These are phyloP conservation scores for Tyrannus savana DNA, from an alignment of 2,113 vertebrate species.

Conservation along the genomic window DNA sequence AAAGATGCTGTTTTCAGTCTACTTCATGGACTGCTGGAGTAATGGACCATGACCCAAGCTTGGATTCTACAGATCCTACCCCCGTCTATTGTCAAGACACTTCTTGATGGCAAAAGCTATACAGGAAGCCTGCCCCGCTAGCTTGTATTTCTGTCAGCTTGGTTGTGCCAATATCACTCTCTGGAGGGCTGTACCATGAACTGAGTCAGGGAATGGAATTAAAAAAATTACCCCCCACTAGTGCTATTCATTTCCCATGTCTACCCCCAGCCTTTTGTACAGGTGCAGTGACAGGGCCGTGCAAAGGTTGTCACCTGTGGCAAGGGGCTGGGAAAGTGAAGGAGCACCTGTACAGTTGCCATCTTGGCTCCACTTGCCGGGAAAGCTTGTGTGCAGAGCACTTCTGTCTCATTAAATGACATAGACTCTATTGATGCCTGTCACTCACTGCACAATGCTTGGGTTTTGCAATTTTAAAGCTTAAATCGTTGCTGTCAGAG, in stretches of 20 bases:
- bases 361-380: background rate
- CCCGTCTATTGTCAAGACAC: background rate
- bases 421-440: background rate
- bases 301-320: background rate
- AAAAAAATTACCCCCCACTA: rapidly evolving
- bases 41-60: background rate
- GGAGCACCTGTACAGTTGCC: background rate
- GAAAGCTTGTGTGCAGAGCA: background rate
- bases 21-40: background rate
- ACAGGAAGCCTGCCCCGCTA: background rate
- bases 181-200: background rate
- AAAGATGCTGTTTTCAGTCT: background rate
- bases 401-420: background rate
- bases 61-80: background rate
- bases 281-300: background rate
- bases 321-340: background rate
- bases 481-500: background rate
- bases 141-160: background rate
- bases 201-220: background rate
- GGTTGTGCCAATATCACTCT: background rate
- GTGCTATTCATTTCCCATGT: rapidly evolving
- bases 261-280: background rate
- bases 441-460: background rate
- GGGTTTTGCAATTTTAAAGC: background rate
- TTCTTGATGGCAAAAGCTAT: background rate